A percentile compares a stretch with the other conserved stretches of the same genome.
phyloP scores from a whole-genome alignment of 1,140 invertebrate species.

The Rhizoglyphus robini region DNA sequence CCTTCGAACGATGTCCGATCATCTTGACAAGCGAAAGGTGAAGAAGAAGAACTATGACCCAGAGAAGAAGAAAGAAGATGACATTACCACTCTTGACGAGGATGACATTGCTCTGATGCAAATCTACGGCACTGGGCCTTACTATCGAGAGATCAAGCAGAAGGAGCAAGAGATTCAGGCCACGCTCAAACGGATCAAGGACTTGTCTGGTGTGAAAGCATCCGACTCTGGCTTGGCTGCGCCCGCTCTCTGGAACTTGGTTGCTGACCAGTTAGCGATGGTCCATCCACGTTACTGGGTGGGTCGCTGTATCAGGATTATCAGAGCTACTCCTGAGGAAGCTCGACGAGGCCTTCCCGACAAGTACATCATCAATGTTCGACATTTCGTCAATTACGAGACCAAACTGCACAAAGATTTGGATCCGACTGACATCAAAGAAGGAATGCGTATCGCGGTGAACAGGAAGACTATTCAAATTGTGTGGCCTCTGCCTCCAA shows the following conservation, averaged over 20 bases:
- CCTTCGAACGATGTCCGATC: slow-evolving; percentile 95
- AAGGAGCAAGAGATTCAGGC: slow-evolving; percentile 41
- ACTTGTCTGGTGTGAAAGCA: slow-evolving; percentile 35
- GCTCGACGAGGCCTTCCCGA: slow-evolving; percentile 21
- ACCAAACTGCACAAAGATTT: slow-evolving; percentile 42
- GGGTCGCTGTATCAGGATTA: slow-evolving; percentile 37
- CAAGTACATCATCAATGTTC: slow-evolving; percentile 46
- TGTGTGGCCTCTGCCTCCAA: slow-evolving; percentile 20
- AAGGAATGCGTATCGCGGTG: slow-evolving; percentile 43
- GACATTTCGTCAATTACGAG: slow-evolving; percentile 47
- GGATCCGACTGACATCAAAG: slow-evolving; percentile 45
- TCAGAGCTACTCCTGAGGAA: slow-evolving; percentile 38
- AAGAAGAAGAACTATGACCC: slow-evolving; percentile 37
- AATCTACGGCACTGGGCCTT: slow-evolving; percentile 42
- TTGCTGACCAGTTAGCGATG: slow-evolving; percentile 42
- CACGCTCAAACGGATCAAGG: slow-evolving; percentile 41
- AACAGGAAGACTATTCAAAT: slow-evolving; percentile 18
- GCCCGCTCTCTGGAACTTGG: slow-evolving; percentile 43
- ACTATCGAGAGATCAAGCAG: slow-evolving; percentile 39
- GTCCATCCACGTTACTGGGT: slow-evolving; percentile 37
- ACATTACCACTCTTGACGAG: slow-evolving; percentile 47
- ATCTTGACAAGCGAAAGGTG: slow-evolving; percentile 91
- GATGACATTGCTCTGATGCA: slow-evolving; percentile 43
- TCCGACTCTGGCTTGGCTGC: slow-evolving; percentile 44
- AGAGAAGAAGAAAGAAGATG: slow-evolving; percentile 53